phyloP scores from a whole-genome alignment of 2,888 invertebrate genomes.

The Scotopteryx bipunctaria region DNA sequence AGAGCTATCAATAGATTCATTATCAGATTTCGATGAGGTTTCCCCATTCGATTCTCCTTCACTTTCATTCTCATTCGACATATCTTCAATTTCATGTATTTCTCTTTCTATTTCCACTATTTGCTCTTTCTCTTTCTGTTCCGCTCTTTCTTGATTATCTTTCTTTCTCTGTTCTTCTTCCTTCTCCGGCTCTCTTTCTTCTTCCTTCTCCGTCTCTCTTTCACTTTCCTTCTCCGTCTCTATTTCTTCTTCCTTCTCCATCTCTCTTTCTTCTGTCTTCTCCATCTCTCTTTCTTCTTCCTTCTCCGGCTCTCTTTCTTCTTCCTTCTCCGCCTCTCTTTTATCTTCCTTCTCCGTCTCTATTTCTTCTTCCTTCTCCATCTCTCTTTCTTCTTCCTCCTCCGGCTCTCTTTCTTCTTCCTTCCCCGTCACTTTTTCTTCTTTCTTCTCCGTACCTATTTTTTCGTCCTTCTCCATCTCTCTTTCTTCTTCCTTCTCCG shows the following conservation, averaged over 20 bases:
- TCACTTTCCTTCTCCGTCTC: slow-evolving; percentile 33
- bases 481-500: slow-evolving; percentile 70
- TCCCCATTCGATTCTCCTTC: slow-evolving; percentile 37
- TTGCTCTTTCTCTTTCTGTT: slow-evolving; percentile 66
- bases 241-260: slow-evolving; percentile 38
- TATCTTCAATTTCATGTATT: slow-evolving; percentile 72
- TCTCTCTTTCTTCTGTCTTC: slow-evolving; percentile 71
- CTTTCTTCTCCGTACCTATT: slow-evolving; percentile 66
- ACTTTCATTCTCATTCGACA: slow-evolving; percentile 52
- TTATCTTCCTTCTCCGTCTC: too few species aligned
- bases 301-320: slow-evolving; percentile 68
- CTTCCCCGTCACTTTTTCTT: slow-evolving; percentile 34
- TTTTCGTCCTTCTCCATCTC: slow-evolving; percentile 73
- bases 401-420: slow-evolving; percentile 53
- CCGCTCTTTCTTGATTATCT: slow-evolving; percentile 42
- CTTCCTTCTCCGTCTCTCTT: slow-evolving; percentile 53
- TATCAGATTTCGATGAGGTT: slow-evolving; percentile 38
- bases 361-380: slow-evolving; percentile 74
- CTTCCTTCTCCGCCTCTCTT: slow-evolving; percentile 53
- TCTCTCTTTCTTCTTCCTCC: slow-evolving; percentile 68
- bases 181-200: too few species aligned
- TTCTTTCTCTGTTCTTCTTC: too few species aligned
- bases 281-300: slow-evolving; percentile 75
- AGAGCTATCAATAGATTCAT: slow-evolving; percentile 19
- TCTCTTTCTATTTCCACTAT: slow-evolving; percentile 76